Evolutionary conservation across 2,888 invertebrate genomes (phyloP).

Genomic region (Stenurella melanura): DNA sequence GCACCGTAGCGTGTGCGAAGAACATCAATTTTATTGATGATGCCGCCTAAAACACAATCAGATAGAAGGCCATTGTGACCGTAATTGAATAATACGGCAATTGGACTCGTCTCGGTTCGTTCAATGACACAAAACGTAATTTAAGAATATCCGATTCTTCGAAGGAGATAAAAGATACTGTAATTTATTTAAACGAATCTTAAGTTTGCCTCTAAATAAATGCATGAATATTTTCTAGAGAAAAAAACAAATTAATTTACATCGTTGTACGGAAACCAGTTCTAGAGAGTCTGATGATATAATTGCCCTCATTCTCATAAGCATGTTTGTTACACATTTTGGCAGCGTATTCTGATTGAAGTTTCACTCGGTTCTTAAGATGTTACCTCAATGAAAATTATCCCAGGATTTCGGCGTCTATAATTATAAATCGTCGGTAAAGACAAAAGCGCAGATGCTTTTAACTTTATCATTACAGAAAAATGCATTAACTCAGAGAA

Average conservation of each 20-base stretch:
- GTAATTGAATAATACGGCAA: constrained; percentile 35
- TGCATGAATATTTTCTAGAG: background rate
- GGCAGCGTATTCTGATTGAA: background rate
- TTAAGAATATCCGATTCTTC: constrained; percentile 30
- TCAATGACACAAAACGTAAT: constrained; percentile 35
- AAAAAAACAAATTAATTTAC: constrained; percentile 3
- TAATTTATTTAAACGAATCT: constrained; percentile 11
- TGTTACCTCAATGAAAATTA: background rate
- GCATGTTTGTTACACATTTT: background rate
- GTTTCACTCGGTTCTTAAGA: background rate
- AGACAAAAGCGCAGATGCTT: too few relatives aligned
- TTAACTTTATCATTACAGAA: too few relatives aligned
- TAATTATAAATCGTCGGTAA: too few relatives aligned
- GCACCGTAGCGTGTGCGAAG: constrained; percentile 21
- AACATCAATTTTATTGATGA: constrained; percentile 10
- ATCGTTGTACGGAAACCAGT: background rate
- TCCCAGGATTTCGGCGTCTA: background rate
- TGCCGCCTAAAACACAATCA: constrained; percentile 11
- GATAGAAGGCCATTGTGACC: constrained; percentile 25
- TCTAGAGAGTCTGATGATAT: background rate
- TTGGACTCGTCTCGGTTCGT: constrained; percentile 31
- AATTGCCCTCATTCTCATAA: constrained; percentile 4
- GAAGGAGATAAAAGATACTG: constrained; percentile 11
- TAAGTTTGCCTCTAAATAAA: constrained; percentile 4
- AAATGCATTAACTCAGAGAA: too few relatives aligned